These are phyloP conservation scores for Triplophysa yarkandensis DNA, from an alignment of 2,797 vertebrate genomes.

Conservation along the genomic window DNA sequence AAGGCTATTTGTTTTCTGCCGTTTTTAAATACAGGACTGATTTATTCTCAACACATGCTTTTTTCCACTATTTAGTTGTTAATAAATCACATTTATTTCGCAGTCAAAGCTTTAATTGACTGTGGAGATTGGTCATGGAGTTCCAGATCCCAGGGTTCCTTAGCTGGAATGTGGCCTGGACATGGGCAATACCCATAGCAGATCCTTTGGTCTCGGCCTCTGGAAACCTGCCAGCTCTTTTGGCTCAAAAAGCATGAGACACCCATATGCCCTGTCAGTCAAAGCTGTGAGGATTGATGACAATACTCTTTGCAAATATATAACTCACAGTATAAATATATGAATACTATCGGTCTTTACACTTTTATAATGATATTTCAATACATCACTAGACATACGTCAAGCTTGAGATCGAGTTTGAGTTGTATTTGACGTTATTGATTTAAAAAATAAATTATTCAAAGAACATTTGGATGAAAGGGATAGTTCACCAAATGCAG, in stretches of 20 bases:
- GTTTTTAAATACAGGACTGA: background rate
- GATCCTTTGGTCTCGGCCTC: conserved; percentile 64
- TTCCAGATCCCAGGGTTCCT: conserved; percentile 26
- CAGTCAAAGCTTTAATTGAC: conserved; percentile 16
- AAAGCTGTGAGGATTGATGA: conserved; percentile 26
- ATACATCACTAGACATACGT: too few species aligned
- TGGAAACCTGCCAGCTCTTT: conserved; percentile 49
- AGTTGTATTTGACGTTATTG: too few species aligned
- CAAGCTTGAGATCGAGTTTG: too few species aligned
- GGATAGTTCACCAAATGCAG: too few species aligned
- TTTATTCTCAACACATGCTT: background rate
- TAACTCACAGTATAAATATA: background rate
- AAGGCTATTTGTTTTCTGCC: background rate
- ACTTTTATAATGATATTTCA: too few species aligned
- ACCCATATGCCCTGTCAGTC: conserved; percentile 52
- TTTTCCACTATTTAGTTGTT: background rate
- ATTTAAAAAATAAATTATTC: too few species aligned
- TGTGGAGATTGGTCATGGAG: background rate
- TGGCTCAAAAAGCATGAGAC: conserved; percentile 34
- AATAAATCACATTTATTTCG: conserved; percentile 19
- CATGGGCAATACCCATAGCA: conserved; percentile 60
- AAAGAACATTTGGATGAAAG: too few species aligned
- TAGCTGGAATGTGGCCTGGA: conserved; percentile 60
- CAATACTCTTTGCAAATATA: background rate
- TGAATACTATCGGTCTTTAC: background rate